These are phyloP conservation scores for Drosophila austrosaltans DNA, from an alignment of 2,888 invertebrate species.

Conservation along the genomic window DNA sequence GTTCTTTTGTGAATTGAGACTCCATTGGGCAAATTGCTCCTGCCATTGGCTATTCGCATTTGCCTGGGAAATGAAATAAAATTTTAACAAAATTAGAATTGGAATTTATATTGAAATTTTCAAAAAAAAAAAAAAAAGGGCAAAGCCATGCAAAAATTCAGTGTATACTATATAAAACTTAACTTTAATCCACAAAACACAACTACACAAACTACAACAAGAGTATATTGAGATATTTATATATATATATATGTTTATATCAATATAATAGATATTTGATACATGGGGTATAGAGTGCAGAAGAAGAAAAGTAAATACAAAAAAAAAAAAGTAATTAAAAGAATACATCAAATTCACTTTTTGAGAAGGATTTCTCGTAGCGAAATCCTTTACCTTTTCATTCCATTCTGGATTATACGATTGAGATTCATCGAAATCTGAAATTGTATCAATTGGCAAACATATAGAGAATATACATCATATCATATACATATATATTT, in stretches of 20 bases:
- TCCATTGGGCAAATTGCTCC: slow-evolving; percentile 84
- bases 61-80: slow-evolving; percentile 68
- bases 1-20: slow-evolving; percentile 83
- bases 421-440: slow-evolving; percentile 84
- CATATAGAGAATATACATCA: slow-evolving; percentile 28
- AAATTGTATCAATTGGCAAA: slow-evolving; percentile 76
- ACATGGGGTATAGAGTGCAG: slow-evolving; percentile 53
- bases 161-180: neutral
- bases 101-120: neutral
- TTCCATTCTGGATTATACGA: slow-evolving; percentile 83
- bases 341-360: slow-evolving; percentile 39
- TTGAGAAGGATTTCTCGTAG: slow-evolving; percentile 51
- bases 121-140: slow-evolving; percentile 24
- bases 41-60: slow-evolving; percentile 84
- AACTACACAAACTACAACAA: slow-evolving; percentile 37
- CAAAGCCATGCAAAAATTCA: slow-evolving; percentile 40
- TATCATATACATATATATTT: slow-evolving; percentile 8
- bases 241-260: slow-evolving; percentile 9
- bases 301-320: slow-evolving; percentile 33
- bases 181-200: slow-evolving; percentile 20
- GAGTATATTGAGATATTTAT: slow-evolving; percentile 18
- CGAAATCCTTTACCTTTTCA: slow-evolving; percentile 82
- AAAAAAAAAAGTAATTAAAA: slow-evolving; percentile 25
- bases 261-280: slow-evolving; percentile 16
- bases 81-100: slow-evolving; percentile 5